Conservation (phyloP, 1,140 invertebrate species). For the Thalassaphorura encarpata region DNA sequence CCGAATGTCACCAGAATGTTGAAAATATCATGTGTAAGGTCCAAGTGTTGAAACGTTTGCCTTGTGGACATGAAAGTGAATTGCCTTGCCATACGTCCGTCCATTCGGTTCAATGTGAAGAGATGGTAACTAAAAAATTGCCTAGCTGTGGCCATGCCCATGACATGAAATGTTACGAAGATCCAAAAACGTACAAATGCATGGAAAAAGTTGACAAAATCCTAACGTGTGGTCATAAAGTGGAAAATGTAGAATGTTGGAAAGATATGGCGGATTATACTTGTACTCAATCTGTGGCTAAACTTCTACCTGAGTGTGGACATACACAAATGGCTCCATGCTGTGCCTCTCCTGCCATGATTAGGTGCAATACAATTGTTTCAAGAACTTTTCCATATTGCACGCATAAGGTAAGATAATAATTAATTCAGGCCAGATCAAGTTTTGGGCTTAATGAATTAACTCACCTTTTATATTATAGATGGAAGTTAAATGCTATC, state of each 20-base stretch:
- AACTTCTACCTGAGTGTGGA: too few relatives aligned
- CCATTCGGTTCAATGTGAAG: not conserved
- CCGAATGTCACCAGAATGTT: not conserved
- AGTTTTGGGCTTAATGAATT: too few relatives aligned
- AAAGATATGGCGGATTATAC: too few relatives aligned
- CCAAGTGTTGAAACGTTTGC: not conserved
- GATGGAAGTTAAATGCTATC: constrained; percentile 15
- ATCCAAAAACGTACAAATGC: not conserved
- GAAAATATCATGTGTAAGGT: not conserved
- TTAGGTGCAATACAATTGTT: too few relatives aligned
- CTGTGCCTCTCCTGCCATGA: too few relatives aligned
- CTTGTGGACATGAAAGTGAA: not conserved
- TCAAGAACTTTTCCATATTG: too few relatives aligned
- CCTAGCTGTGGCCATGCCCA: not conserved
- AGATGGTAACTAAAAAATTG: constrained; percentile 4
- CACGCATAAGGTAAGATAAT: not conserved
- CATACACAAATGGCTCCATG: too few relatives aligned
- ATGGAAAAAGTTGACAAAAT: not conserved
- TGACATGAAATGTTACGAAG: not conserved
- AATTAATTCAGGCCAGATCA: not conserved
- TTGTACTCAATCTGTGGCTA: too few relatives aligned
- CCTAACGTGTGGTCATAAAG: constrained; percentile 2
- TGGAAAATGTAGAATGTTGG: too few relatives aligned
- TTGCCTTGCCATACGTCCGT: not conserved
- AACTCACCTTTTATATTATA: not conserved